phyloP scores from a whole-genome alignment of 2,888 invertebrate species.

The Tethea ocularis region DNA sequence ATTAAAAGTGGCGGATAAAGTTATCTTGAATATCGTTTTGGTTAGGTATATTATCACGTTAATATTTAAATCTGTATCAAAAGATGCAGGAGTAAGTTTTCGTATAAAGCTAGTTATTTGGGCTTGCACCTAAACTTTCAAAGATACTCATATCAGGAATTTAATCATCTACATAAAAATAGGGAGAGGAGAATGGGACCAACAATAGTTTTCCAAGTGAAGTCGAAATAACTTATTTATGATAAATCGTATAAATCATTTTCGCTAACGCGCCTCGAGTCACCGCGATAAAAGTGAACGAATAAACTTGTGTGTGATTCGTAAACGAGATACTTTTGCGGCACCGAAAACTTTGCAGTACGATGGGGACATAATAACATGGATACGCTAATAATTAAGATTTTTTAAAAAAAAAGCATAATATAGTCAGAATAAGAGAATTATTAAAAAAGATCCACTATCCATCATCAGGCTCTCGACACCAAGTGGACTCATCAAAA shows the following conservation, averaged over 20 bases:
- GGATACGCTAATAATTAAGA: slow-evolving; percentile 26
- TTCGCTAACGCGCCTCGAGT: slow-evolving; percentile 70
- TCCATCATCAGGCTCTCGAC: too few species aligned
- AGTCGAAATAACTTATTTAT: slow-evolving; percentile 79
- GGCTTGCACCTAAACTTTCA: background rate
- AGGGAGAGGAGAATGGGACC: slow-evolving; percentile 11
- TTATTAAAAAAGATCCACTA: too few species aligned
- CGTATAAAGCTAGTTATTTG: too few species aligned
- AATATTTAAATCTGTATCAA: too few species aligned
- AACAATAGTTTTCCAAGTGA: slow-evolving; percentile 70
- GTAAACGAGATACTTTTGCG: slow-evolving; percentile 67
- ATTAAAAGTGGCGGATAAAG: too few species aligned
- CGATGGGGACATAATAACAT: slow-evolving; percentile 32
- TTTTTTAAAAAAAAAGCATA: too few species aligned
- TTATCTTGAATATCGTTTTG: too few species aligned
- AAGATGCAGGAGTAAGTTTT: too few species aligned
- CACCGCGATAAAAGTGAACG: slow-evolving; percentile 75
- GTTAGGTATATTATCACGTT: too few species aligned
- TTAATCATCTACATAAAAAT: background rate
- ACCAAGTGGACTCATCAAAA: too few species aligned
- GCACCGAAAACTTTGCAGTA: slow-evolving; percentile 36
- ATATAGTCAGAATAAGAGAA: too few species aligned
- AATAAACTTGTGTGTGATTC: slow-evolving; percentile 81
- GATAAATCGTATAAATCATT: slow-evolving; percentile 82
- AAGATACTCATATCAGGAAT: background rate